Base-by-base conservation (phyloP, 2,888 invertebrate species). In the Rotaria socialis region DNA sequence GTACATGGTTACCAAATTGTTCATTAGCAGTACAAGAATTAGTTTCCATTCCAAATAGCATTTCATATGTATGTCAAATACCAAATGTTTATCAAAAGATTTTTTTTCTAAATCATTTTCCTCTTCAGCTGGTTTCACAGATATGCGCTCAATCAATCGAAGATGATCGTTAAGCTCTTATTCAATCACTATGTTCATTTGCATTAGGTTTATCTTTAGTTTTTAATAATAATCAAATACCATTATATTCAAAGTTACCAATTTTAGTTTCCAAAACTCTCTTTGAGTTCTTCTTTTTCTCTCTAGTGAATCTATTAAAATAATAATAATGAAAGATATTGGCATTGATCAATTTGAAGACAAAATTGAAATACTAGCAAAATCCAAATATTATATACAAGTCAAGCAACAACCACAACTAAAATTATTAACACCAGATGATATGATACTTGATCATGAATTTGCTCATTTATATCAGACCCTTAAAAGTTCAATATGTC, bases 391-490 rank as follows among this genome's bases (percentile, higher is more conserved):
- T 75, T 99, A 97, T 92, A 95, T 94, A 87, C 94, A 94, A 89
- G 96, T 97, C n/a, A 94, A 96, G 41, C 97, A 98, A 90, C 95
- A 95, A 89, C 96, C 98, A 0, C 96, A 97, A 91, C 93, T 95
- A 55, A 93, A 94, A 84, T 95, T 94, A 24, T 94, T 94, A 90
- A 92, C 93, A 86, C 92, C 95, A 6, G 92, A 92, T 0, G 96
- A 97, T 88, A 93, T 97, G 35, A 92, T 97, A 86, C 93, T 99
- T 80, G 98, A 99, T 91, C 95, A 95, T 90, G 96, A 97, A 92
- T 99, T 97, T 92, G 96, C 97, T 89, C 94, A 94, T 89, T 92
- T 97, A 50, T 95, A 96, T 90, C 97, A 96, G 88, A 90, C 89
- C 85, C 89, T 92, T 86, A 92, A 93, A 90, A 88, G 27, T 47